These are phyloP conservation scores for Sebastes dallii DNA, from an alignment of 2,797 vertebrate species.

Conservation along the genomic window DNA sequence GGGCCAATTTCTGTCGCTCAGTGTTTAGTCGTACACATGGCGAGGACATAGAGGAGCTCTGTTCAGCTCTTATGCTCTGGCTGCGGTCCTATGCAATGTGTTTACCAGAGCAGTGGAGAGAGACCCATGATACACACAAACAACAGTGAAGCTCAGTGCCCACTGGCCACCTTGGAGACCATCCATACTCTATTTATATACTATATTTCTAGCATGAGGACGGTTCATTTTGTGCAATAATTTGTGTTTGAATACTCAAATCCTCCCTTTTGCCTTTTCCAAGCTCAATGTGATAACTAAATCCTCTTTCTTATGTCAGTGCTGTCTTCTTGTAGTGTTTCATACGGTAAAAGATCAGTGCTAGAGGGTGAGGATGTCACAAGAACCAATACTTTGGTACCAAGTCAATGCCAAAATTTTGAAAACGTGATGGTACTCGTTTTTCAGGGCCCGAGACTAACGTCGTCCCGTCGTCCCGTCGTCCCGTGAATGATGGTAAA, in stretches of 20 bases:
- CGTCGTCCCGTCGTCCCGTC: too few species aligned
- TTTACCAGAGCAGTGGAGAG: constrained; percentile 75
- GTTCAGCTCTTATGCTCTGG: constrained; percentile 77
- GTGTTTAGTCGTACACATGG: constrained; percentile 70
- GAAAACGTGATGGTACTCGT: too few species aligned
- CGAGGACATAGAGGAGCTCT: constrained; percentile 74
- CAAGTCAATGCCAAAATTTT: too few species aligned
- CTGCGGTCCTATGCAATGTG: constrained; percentile 74
- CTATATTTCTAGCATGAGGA: constrained; percentile 49
- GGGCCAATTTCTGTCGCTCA: constrained; percentile 70
- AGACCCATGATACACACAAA: constrained; percentile 69
- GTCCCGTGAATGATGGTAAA: too few species aligned
- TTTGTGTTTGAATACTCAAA: constrained; percentile 4
- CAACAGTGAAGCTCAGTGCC: constrained; percentile 57
- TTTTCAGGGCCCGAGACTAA: too few species aligned
- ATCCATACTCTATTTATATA: constrained; percentile 67
- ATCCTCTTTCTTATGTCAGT: not conserved
- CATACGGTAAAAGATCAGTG: not conserved
- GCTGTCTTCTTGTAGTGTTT: not conserved
- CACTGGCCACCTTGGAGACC: constrained; percentile 70
- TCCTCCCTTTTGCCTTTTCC: not conserved
- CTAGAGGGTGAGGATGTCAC: too few species aligned
- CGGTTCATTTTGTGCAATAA: constrained; percentile 30
- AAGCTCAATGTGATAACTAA: not conserved
- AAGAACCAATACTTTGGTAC: too few species aligned